phyloP scores from a whole-genome alignment of 1,140 invertebrate species.

The Drosophila lini region DNA sequence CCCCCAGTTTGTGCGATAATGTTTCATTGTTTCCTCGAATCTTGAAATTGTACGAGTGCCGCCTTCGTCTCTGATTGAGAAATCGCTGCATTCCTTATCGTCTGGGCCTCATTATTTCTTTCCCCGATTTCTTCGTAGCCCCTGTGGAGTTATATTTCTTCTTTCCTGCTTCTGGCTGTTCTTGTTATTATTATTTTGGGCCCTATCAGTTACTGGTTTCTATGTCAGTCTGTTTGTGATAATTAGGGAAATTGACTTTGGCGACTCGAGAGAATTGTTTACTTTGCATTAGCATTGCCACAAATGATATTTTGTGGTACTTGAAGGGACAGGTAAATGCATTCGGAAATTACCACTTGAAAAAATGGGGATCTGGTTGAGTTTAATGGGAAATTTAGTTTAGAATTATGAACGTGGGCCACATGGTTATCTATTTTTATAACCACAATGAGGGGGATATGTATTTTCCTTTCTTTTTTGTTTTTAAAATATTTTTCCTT shows the following conservation, averaged over 20 bases:
- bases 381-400: slow-evolving; percentile 5
- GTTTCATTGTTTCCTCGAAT: slow-evolving; percentile 48
- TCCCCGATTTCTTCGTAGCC: neutral
- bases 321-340: slow-evolving; percentile 38
- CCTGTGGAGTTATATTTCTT: slow-evolving; percentile 9
- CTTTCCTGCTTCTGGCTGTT: slow-evolving; percentile 29
- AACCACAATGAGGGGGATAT: neutral
- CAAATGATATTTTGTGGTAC: slow-evolving; percentile 4
- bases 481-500: neutral
- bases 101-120: slow-evolving; percentile 2
- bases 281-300: slow-evolving; percentile 22
- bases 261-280: slow-evolving; percentile 23
- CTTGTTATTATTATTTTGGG: neutral
- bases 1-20: slow-evolving; percentile 46
- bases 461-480: neutral
- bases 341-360: slow-evolving; percentile 13
- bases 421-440: neutral
- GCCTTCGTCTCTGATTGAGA: slow-evolving; percentile 43
- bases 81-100: slow-evolving; percentile 46
- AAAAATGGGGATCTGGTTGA: slow-evolving; percentile 1
- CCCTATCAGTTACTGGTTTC: slow-evolving; percentile 28
- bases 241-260: slow-evolving; percentile 18
- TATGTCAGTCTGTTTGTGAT: neutral
- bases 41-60: slow-evolving; percentile 17
- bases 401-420: neutral